Evolutionary conservation across 2,113 vertebrate species (phyloP), one percentile per base, ranked within the genome.

Genomic region (Lophius piscatorius): DNA sequence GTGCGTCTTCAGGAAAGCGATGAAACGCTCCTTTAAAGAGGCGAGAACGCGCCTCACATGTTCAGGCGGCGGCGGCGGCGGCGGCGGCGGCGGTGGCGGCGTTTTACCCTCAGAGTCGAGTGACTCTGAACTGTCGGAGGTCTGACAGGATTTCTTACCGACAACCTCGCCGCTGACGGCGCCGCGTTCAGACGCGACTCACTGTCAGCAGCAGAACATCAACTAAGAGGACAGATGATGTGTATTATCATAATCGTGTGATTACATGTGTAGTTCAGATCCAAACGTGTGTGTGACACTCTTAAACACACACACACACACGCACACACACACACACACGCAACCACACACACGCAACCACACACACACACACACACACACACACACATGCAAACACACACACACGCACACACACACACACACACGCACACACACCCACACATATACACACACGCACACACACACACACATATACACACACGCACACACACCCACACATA

Each of bases 241-340:
- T 55, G 63, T 64, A 89, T 89, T 89, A 88, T 88, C 85, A 85
- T 89, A 89, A 89, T 88, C 84, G 52, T 63, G 63, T 20, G 80
- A 89, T 88, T 89, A 89, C 87, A 89, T 82, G 81, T 89, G 87
- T 89, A 88, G 56, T 89, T 82, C 73, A 82, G 82, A 83, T 86
- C 80, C 70, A 81, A 70, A 59, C 17, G 42, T 69, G 58, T 67
- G 62, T 80, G 60, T 81, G 69, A 77, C 70, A 78, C 44, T 11
- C 49, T 40, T 51, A 79, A n/a, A n/a, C n/a, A n/a, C n/a, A n/a
- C n/a, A n/a, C n/a, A 58, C 29, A 31, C 29, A 10, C 29, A 10
- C 5, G 5, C 54, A 46, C 38, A 22, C 38, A 18, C 62, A 21
- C 60, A 42, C 50, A 20, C 44, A 38, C 52, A 55, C 61, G 61